phyloP scores from a whole-genome alignment of 2,888 invertebrate species.

The Pristionchus exspectatus region DNA sequence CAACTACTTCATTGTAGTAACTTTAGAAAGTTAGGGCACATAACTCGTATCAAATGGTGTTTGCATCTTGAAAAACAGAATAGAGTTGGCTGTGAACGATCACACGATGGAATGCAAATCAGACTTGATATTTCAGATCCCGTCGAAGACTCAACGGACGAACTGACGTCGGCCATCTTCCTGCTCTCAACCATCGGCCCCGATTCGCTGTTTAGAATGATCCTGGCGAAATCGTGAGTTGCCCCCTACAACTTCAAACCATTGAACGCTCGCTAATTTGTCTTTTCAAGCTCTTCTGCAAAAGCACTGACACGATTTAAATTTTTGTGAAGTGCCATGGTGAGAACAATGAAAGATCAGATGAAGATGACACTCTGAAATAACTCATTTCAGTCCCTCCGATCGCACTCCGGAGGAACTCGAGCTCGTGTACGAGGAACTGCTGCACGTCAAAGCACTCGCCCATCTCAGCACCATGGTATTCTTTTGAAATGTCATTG shows the following conservation, averaged over 20 bases:
- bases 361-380: background rate
- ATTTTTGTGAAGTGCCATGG: no score
- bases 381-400: slow-evolving; percentile 83
- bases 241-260: no score
- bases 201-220: slow-evolving; percentile 88
- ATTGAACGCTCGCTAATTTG: no score
- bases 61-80: no score
- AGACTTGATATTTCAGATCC: slow-evolving; percentile 84
- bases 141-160: slow-evolving; percentile 84
- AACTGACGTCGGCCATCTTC: slow-evolving; percentile 80
- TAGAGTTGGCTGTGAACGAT: no score
- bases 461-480: slow-evolving; percentile 86
- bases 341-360: no score
- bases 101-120: no score
- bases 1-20: no score
- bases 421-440: slow-evolving; percentile 89
- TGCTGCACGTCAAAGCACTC: slow-evolving; percentile 88
- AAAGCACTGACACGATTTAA: background rate
- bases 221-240: slow-evolving; percentile 88
- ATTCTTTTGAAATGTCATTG: no score
- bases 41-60: no score
- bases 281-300: no score
- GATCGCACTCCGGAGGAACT: slow-evolving; percentile 88
- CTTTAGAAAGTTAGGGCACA: no score
- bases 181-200: slow-evolving; percentile 86